These are phyloP conservation scores for Nycteola revayana DNA, from an alignment of 2,888 invertebrate species.

Conservation along the genomic window DNA sequence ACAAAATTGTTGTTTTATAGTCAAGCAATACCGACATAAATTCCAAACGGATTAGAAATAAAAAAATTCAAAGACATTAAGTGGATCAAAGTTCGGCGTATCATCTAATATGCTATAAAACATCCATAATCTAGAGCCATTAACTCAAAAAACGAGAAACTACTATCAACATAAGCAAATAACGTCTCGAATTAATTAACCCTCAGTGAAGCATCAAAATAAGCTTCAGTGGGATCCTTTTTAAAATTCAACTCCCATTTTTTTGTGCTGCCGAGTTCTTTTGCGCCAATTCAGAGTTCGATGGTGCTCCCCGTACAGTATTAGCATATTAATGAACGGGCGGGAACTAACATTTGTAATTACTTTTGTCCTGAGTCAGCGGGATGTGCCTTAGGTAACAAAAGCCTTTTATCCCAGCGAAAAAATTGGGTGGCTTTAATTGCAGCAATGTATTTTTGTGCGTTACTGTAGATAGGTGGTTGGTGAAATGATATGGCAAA, in stretches of 20 bases:
- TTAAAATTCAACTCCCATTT: slow-evolving; percentile 42
- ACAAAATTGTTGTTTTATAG: too few relatives aligned
- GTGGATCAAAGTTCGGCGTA: too few relatives aligned
- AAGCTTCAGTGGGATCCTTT: slow-evolving; percentile 34
- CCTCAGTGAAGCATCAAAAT: slow-evolving; percentile 42
- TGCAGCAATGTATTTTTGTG: neutral
- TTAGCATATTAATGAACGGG: slow-evolving; percentile 71
- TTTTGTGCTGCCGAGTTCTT: slow-evolving; percentile 35
- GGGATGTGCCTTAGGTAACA: slow-evolving; percentile 33
- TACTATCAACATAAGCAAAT: slow-evolving; percentile 32
- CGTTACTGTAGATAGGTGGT: too few relatives aligned
- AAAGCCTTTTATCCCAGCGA: slow-evolving; percentile 19
- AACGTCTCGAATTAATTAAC: slow-evolving; percentile 45
- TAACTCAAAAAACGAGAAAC: slow-evolving; percentile 8
- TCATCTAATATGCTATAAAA: too few relatives aligned
- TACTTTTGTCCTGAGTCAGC: slow-evolving; percentile 43
- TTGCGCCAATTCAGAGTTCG: slow-evolving; percentile 55
- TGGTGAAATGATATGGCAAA: too few relatives aligned
- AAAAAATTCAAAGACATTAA: too few relatives aligned
- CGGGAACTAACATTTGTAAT: slow-evolving; percentile 44
- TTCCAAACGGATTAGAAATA: too few relatives aligned
- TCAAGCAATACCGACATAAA: too few relatives aligned
- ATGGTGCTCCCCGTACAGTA: slow-evolving; percentile 48
- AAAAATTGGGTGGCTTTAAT: slow-evolving; percentile 1
- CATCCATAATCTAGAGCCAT: too few relatives aligned